phyloP scores from a whole-genome alignment of 2,113 vertebrate species.

The Melanocharis versteri region DNA sequence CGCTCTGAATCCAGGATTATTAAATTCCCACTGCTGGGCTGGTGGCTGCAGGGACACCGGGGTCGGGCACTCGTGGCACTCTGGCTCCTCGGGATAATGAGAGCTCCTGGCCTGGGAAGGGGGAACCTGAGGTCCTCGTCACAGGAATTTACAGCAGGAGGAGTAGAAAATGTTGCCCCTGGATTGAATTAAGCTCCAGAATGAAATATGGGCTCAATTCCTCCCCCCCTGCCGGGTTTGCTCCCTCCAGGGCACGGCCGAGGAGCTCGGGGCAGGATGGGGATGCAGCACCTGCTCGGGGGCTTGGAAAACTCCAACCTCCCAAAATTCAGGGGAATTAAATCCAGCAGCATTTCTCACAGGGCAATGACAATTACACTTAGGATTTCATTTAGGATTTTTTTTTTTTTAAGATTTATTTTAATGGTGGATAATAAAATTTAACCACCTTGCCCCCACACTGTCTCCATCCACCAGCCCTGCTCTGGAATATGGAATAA shows the following conservation, averaged over 20 bases:
- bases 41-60: background rate
- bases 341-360: background rate
- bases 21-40: constrained; percentile 15
- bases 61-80: background rate
- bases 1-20: constrained; percentile 6
- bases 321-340: background rate
- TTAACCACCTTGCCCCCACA: background rate
- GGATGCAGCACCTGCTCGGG: background rate
- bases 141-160: background rate
- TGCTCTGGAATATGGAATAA: background rate
- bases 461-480: background rate
- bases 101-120: background rate
- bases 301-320: background rate
- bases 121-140: background rate
- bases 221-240: background rate
- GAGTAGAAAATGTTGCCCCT: background rate
- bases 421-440: background rate
- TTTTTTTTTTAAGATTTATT: background rate
- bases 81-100: background rate
- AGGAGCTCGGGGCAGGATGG: background rate
- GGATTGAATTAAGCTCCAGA: constrained; percentile 36
- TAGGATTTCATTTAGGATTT: background rate
- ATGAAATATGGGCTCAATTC: background rate
- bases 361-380: background rate
- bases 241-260: background rate